A percentile compares a stretch with the other conserved stretches of the same genome.
Evolutionary conservation across 2,113 vertebrate genomes (phyloP).

Genomic region (Chroicocephalus ridibundus): DNA sequence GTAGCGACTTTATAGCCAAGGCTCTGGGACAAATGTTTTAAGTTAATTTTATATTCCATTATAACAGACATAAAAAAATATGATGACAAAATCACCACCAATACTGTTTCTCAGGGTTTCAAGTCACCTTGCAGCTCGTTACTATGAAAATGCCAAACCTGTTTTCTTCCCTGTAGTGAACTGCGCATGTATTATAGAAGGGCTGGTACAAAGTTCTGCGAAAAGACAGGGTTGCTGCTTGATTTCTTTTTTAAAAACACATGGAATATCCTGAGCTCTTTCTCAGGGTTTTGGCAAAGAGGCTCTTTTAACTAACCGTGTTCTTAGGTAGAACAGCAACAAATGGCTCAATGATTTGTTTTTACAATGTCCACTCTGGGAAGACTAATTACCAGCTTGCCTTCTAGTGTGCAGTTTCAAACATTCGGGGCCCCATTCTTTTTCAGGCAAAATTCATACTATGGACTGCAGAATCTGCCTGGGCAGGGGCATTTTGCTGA

Average conservation of each 20-base stretch:
- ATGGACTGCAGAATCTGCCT: background rate
- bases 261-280: background rate
- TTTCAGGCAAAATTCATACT: conserved; percentile 13
- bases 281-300: conserved; percentile 16
- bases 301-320: background rate
- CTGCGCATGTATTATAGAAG: background rate
- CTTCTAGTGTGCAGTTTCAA: conserved; percentile 17
- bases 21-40: background rate
- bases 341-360: conserved; percentile 54
- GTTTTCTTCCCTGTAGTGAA: background rate
- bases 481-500: background rate
- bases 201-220: background rate
- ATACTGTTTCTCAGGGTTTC: background rate
- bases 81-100: background rate
- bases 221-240: background rate
- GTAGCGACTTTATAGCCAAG: background rate
- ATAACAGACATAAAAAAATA: background rate
- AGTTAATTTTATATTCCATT: background rate
- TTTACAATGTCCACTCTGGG: conserved; percentile 45
- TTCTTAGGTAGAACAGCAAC: conserved; percentile 44
- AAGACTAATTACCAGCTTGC: conserved; percentile 54
- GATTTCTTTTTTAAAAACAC: background rate
- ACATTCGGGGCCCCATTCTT: conserved; percentile 40
- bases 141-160: background rate
- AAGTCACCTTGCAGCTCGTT: background rate